Percentiles rank a stretch among this genome's conserved stretches.
phyloP scores from a whole-genome alignment of 64 coral and sea anemone species.

The Stichodactyla mertensii region DNA sequence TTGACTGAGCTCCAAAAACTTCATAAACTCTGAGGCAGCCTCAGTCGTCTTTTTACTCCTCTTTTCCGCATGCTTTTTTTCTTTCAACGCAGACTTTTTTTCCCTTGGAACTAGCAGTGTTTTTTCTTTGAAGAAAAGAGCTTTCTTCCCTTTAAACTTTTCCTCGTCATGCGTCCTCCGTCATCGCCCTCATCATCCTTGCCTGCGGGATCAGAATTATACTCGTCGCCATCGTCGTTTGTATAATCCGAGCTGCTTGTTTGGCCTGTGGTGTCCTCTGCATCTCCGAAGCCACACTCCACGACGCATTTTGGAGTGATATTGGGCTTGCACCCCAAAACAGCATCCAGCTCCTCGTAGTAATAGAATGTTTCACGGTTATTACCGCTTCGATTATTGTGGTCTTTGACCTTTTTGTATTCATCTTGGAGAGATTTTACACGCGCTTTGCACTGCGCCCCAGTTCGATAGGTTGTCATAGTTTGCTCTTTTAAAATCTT shows the following conservation, averaged over 20 bases:
- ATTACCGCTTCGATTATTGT: conserved; percentile 33
- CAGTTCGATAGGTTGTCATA: conserved; percentile 24
- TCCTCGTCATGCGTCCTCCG: too few relatives aligned
- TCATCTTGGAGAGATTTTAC: conserved; percentile 37
- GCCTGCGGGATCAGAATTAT: too few relatives aligned
- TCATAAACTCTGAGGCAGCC: neutral
- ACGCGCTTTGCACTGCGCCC: conserved; percentile 16
- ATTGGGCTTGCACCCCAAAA: conserved; percentile 32
- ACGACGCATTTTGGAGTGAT: neutral
- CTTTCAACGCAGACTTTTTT: too few relatives aligned
- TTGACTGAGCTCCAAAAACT: conserved; percentile 26
- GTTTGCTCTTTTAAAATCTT: neutral
- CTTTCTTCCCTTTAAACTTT: too few relatives aligned
- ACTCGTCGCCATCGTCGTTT: too few relatives aligned
- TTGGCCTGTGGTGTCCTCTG: too few relatives aligned
- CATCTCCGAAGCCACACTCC: neutral
- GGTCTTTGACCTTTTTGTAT: conserved; percentile 48
- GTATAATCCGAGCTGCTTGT: too few relatives aligned
- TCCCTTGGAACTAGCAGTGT: too few relatives aligned
- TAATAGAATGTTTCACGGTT: conserved; percentile 18
- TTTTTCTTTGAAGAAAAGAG: too few relatives aligned
- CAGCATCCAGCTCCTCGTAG: conserved; percentile 32
- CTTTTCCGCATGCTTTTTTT: too few relatives aligned
- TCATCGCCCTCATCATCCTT: too few relatives aligned
- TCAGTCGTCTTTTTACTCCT: too few relatives aligned